Evolutionary conservation across 2,113 vertebrate species (phyloP).

Genomic region (Eulemur macaco): DNA sequence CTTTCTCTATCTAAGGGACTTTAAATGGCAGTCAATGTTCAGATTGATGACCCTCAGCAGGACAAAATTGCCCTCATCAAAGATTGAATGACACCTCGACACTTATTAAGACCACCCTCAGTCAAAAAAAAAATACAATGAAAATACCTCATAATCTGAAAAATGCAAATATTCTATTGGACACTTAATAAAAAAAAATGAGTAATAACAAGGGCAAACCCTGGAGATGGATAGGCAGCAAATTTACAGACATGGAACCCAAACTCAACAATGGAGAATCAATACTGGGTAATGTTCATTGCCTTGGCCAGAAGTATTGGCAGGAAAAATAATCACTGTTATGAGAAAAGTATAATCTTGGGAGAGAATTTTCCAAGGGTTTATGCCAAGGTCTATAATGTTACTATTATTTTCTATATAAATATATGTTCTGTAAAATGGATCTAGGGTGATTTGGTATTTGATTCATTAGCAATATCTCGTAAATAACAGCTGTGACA

Average conservation of each 20-base stretch:
- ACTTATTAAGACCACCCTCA: neutral
- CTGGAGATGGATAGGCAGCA: neutral
- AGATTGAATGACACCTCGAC: neutral
- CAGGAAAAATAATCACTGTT: constrained; percentile 75
- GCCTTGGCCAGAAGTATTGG: constrained; percentile 72
- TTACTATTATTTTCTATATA: constrained; percentile 79
- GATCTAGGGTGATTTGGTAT: constrained; percentile 50
- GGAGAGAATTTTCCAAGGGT: constrained; percentile 75
- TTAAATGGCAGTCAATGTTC: neutral
- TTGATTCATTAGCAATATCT: constrained; percentile 23
- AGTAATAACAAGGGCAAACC: constrained; percentile 9
- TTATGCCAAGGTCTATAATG: constrained; percentile 78
- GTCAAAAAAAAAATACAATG: neutral
- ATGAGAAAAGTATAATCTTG: constrained; percentile 64
- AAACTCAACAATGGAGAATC: constrained; percentile 60
- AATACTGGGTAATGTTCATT: constrained; percentile 65
- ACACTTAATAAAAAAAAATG: constrained; percentile 62
- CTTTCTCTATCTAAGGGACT: neutral
- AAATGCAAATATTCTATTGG: constrained; percentile 41
- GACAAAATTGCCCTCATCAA: neutral
- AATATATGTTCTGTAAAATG: constrained; percentile 66
- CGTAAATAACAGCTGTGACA: constrained; percentile 27
- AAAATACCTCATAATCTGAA: neutral
- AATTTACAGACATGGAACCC: constrained; percentile 53
- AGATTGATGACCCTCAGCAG: neutral